Percentiles rank a stretch among this genome's conserved stretches.
Evolutionary conservation across 1,140 invertebrate genomes (phyloP).

Genomic region (Pseudomyrmex cubaensis): DNA sequence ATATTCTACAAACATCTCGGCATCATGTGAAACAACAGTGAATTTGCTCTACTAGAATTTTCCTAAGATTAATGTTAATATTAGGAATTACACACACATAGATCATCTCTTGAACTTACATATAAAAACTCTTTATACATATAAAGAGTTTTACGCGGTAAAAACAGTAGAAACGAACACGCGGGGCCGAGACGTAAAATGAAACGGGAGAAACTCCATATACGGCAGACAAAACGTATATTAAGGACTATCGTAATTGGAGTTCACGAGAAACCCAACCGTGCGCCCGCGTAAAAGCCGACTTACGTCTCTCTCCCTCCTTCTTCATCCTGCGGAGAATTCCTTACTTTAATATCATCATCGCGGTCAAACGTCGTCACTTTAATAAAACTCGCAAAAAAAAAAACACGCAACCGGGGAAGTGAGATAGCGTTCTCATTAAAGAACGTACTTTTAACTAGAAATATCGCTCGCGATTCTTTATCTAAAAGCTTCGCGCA

Average conservation of each 20-base stretch:
- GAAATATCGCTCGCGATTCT: neutral
- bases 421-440: neutral
- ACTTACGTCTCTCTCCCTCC: constrained; percentile 14
- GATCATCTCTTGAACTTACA: too few species aligned
- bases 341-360: constrained; percentile 48
- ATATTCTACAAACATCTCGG: too few species aligned
- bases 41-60: neutral
- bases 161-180: too few species aligned
- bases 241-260: constrained; percentile 64
- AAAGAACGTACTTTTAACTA: neutral
- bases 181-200: too few species aligned
- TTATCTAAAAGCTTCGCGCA: neutral
- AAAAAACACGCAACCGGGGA: neutral
- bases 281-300: constrained; percentile 58
- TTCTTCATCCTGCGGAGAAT: neutral
- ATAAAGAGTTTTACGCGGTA: too few species aligned
- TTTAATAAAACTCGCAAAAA: constrained; percentile 36
- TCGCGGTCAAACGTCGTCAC: neutral
- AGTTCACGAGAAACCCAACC: constrained; percentile 36
- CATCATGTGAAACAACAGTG: too few species aligned
- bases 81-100: neutral
- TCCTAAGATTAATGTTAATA: neutral
- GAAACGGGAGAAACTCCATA: constrained; percentile 13
- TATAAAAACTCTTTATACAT: too few species aligned
- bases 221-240: constrained; percentile 36